Conservation (phyloP, 2,113 vertebrate species). For the Seriola dumerili region DNA sequence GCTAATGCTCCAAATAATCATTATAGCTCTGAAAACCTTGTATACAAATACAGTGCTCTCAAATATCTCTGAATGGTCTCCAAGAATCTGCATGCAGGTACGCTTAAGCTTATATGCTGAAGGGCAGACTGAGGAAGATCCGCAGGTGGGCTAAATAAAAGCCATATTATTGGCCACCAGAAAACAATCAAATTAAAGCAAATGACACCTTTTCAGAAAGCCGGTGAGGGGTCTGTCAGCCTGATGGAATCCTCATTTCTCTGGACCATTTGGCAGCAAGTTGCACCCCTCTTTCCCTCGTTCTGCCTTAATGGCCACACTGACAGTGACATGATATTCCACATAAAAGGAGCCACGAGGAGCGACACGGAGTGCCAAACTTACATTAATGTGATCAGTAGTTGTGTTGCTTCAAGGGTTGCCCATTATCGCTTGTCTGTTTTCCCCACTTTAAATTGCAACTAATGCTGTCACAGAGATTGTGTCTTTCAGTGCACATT, state of each 20-base stretch:
- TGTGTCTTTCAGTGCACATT: slow-evolving; percentile 26
- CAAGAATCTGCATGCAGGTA: slow-evolving; percentile 39
- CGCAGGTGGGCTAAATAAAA: slow-evolving; percentile 80
- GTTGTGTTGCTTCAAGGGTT: slow-evolving; percentile 65
- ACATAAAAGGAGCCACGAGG: slow-evolving; percentile 73
- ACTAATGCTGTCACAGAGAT: slow-evolving; percentile 39
- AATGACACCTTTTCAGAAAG: slow-evolving; percentile 84
- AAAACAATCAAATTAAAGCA: slow-evolving; percentile 86
- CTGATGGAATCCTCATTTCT: slow-evolving; percentile 83
- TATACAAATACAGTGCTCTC: slow-evolving; percentile 8
- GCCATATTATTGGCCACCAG: slow-evolving; percentile 76
- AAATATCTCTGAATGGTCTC: slow-evolving; percentile 37
- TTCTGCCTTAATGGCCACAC: slow-evolving; percentile 79
- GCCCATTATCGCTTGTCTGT: slow-evolving; percentile 57
- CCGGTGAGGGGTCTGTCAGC: slow-evolving; percentile 78
- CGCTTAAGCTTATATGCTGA: slow-evolving; percentile 43
- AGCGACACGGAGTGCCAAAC: slow-evolving; percentile 60
- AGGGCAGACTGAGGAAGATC: slow-evolving; percentile 50
- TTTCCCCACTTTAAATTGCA: slow-evolving; percentile 40
- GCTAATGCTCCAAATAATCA: slow-evolving; percentile 18
- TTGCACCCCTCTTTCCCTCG: slow-evolving; percentile 63
- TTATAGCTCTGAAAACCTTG: slow-evolving; percentile 11
- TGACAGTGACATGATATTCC: slow-evolving; percentile 82
- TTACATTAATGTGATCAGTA: slow-evolving; percentile 77
- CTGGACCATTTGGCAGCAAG: slow-evolving; percentile 79